Evolutionary conservation across 1,140 invertebrate genomes (phyloP), one percentile per base, ranked within the genome.

Genomic region (Augochlora pura): DNA sequence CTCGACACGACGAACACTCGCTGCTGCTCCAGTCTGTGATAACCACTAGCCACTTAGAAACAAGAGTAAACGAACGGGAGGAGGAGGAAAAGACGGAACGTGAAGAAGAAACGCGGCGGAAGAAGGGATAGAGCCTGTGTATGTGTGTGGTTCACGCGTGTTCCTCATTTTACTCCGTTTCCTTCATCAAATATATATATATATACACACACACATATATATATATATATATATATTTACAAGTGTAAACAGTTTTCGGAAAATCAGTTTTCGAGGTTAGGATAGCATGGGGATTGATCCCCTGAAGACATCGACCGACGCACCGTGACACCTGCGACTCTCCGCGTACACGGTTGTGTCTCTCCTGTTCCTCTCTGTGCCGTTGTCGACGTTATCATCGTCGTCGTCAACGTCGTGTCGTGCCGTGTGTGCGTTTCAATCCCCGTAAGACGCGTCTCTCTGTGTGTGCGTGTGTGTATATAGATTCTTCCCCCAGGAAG

Each of bases 261-360:
- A 66, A 79, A 72, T 74, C 46, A 18, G 59, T n/a, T 49, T 52
- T 64, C 63, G 83, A 86, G 84, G 84, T 86, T 86, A 86, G 84
- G 80, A 73, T 79, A 81, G 74, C 83, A 86, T 75, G 83, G 71
- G 72, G 80, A 86, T 86, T 79, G 83, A 85, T 82, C 65, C 74
- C 70, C 80, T 73, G 73, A 78, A 85, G 76, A 80, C 76, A 85
- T 85, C 83, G 85, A 74, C 74, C 80, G 80, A 76, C 76, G 72
- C 76, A 86, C 81, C 84, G 84, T 82, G 85, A 83, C 86, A 81
- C 72, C 82, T 46, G 65, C 67, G 71, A 65, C 82, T 63, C 46
- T 39, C 42, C 67, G 69, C 71, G 32, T 78, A 39, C 68, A 18
- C 68, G 63, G 46, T 57, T 32, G 67, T 72, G 54, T 25, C 10